Percentiles rank a stretch among this genome's conserved stretches.
These are phyloP conservation scores for Ptychochromis oligacanthus DNA, from an alignment of 2,113 vertebrate genomes.

Conservation along the genomic window DNA sequence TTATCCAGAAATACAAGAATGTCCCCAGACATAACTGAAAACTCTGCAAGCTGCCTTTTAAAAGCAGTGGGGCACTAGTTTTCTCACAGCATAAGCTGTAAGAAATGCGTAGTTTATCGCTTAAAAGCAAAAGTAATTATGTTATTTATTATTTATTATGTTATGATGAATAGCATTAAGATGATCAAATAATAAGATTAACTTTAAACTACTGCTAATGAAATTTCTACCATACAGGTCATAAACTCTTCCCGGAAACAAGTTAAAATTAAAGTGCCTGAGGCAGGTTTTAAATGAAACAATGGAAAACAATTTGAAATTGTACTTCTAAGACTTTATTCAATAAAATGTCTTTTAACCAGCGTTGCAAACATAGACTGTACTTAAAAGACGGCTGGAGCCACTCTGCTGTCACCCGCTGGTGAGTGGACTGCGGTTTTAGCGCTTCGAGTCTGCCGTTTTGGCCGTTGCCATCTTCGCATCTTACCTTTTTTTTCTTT, in stretches of 20 bases:
- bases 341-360: not conserved
- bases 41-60: not conserved
- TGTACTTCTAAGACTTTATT: not conserved
- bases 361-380: not conserved
- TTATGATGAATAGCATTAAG: not conserved
- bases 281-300: not conserved
- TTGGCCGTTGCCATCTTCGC: not conserved
- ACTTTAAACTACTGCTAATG: slow-evolving; percentile 17
- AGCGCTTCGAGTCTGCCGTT: not conserved
- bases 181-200: slow-evolving; percentile 18
- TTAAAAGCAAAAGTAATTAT: slow-evolving; percentile 26
- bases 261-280: not conserved
- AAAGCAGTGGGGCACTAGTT: not conserved
- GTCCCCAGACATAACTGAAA: not conserved
- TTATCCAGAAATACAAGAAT: slow-evolving; percentile 15
- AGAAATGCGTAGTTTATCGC: slow-evolving; percentile 2
- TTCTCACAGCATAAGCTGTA: not conserved
- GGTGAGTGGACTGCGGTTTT: not conserved
- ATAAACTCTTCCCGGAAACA: not conserved
- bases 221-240: not conserved
- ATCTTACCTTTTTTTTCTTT: not conserved
- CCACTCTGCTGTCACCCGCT: not conserved
- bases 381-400: not conserved
- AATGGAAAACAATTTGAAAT: not conserved
- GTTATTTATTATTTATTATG: slow-evolving; percentile 13